Base-by-base conservation (phyloP, 2,113 vertebrate genomes). In the Podocnemis expansa region DNA sequence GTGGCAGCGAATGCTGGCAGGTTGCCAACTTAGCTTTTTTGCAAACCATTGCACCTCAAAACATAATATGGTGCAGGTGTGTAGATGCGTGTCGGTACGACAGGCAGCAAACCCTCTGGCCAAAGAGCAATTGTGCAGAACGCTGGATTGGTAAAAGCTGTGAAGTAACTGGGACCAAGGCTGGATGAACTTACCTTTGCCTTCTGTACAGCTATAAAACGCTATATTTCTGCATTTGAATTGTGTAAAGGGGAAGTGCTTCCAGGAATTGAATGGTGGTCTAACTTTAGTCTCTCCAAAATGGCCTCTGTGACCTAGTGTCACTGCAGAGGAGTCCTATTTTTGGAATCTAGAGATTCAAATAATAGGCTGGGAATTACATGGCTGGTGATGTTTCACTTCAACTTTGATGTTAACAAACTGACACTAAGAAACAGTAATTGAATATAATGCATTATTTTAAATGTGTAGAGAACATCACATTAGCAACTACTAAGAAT, bases 401-500 rank as follows among this genome's bases (percentile, higher is more conserved):
- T 47, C 22, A 55, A 6, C 0, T 27, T 81, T 31, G 17, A 6
- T 45, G 73, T 11, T 41, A 41, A 9, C 82, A 82, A 75, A 78
- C 16, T 43, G 24, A 41, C 73, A 12, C 24, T 75, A 75, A 45
- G 21, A 29, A 89, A 96, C 93, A 91, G 41, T 89, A 91, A 84
- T 85, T 47, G 43, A 34, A 2, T 22, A 83, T 0, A 0, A 94
- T 51, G 45, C 54, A n/a, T 89, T 78, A n/a, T 87, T 93, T 94
- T 56, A 56, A 85, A 45, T 47, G 27, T 43, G 21, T 2, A 7
- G 88, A 90, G 81, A 96, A 85, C 51, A 70, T 73, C 93, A 93
- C 91, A 51, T 89, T 93, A 96, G 82, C 45, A 89, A 22, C 29
- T 90, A 82, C 41, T 6, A 31, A 86, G 94, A 93, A 73, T 14